Evolutionary conservation across 2,888 invertebrate genomes (phyloP), one percentile per base, ranked within the genome.

Genomic region (Notodonta dromedarius): DNA sequence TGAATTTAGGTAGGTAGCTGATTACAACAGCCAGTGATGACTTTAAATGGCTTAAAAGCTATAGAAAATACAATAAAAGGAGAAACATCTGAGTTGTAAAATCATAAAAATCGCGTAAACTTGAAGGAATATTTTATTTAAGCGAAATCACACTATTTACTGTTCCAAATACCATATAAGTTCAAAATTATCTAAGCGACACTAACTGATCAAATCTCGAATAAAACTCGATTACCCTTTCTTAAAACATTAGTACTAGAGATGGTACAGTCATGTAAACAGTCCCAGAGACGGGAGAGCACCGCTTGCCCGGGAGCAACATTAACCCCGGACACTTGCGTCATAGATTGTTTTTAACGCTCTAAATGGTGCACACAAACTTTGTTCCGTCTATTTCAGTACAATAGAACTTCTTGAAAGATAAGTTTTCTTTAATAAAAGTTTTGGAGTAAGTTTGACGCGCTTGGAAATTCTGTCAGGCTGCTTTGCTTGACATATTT

Each of bases 361-460:
- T 82, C 79, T 84, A 89, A 89, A 89, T 87, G 85, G 84, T 85
- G 82, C 83, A 85, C 81, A 74, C 76, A 73, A 83, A 82, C 79
- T 83, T 85, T 72, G 70, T 71, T 72, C 68, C 70, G 69, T 62
- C 60, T 59, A 66, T 70, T 63, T 56, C 58, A 52, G 69, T 64
- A 77, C 71, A 77, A 75, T 69, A 67, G 63, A 70, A 73, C 70
- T 66, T 70, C 65, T 67, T 35, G 70, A 69, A 67, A 74, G 75
- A 77, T 63, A 55, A 39, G 46, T 46, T 39, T 6, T 7, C 40
- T 46, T 56, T 44, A 42, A 42, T 24, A 56, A 44, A 32, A 57
- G 24, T 39, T 58, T 51, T 13, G 11, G 51, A 58, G 14, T n/a
- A 11, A 50, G 40, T 16, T 39, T 12, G 11, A 14, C 11, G 32